Percentiles rank a stretch among this genome's conserved stretches.
These are phyloP conservation scores for Bungarus multicinctus DNA, from an alignment of 2,113 vertebrate genomes.

Conservation along the genomic window DNA sequence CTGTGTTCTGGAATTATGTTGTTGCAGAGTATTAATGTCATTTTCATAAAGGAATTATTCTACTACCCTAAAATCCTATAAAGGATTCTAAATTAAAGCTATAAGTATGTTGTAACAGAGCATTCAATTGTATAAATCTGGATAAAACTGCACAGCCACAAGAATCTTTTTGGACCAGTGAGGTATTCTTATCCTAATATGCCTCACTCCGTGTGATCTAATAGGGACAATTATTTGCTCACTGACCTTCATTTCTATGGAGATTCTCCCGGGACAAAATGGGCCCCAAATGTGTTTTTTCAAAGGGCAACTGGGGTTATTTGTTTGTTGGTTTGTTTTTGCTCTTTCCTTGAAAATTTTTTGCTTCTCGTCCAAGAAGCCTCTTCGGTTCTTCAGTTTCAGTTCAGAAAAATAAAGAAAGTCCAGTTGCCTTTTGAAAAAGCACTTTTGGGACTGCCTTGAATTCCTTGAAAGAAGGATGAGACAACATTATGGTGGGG, in stretches of 20 bases:
- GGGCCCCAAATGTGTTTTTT: no score
- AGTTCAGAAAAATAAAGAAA: no score
- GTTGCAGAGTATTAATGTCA: not conserved
- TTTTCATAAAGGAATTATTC: not conserved
- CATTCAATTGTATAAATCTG: not conserved
- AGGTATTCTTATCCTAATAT: not conserved
- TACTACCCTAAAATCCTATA: not conserved
- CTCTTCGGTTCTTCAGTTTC: no score
- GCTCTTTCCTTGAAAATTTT: no score
- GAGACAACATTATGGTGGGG: not conserved
- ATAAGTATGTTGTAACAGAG: not conserved
- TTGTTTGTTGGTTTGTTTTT: no score
- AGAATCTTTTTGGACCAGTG: not conserved
- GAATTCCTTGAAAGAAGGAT: not conserved
- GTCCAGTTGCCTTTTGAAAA: not conserved
- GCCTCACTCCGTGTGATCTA: not conserved
- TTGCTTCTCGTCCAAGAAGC: no score
- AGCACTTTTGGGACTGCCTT: not conserved
- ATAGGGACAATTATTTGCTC: not conserved
- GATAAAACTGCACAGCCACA: not conserved
- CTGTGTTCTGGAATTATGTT: not conserved
- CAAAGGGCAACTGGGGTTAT: no score
- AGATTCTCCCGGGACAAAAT: not conserved
- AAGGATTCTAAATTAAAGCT: not conserved
- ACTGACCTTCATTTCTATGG: not conserved